Evolutionary conservation across 2,888 invertebrate genomes (phyloP), one percentile per base, ranked within the genome.

Genomic region (Holacanthella duospinosa): DNA sequence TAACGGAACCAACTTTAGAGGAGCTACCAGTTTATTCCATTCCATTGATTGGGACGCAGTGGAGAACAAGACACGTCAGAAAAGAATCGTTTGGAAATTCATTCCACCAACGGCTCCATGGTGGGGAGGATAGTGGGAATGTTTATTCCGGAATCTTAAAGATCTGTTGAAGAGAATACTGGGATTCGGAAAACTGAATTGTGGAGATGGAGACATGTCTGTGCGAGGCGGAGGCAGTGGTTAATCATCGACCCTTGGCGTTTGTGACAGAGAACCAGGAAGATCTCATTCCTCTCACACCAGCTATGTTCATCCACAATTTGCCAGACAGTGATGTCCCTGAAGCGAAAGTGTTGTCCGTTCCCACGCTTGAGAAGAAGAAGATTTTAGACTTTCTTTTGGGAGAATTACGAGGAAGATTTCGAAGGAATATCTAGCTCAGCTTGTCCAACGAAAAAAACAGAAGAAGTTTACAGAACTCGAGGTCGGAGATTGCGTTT

Each of bases 41-140:
- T 79, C 80, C 74, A 78, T 81, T 1, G 80, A 82, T 67, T 81
- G 81, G 70, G 79, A 78, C 76, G 59, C 27, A 27, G 43, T 64
- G 1, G 9, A 29, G 29, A 25, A n/a, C 16, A 24, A 6, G 21
- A 28, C 56, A 25, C 1, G 1, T 1, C 21, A 28, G 1, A 4
- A 56, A 0, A 16, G 24, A 19, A 64, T 64, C 1, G 9, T 29
- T 1, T 64, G 57, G 60, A 60, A 48, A 1, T 61, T 64, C 24
- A 60, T 2, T 56, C 64, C 55, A 12, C 60, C 60, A 3, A 43
- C 29, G 12, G 56, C 64, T 29, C 56, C 60, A 2, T 63, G 63
- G 63, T 63, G 60, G 59, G 63, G 63, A 6, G 63, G 63, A 12
- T 63, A 9, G 3, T 63, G 64, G 64, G 64, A 64, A 26, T 29